These are phyloP conservation scores for Dasyprocta punctata DNA, from an alignment of 2,113 vertebrate species.

Conservation along the genomic window DNA sequence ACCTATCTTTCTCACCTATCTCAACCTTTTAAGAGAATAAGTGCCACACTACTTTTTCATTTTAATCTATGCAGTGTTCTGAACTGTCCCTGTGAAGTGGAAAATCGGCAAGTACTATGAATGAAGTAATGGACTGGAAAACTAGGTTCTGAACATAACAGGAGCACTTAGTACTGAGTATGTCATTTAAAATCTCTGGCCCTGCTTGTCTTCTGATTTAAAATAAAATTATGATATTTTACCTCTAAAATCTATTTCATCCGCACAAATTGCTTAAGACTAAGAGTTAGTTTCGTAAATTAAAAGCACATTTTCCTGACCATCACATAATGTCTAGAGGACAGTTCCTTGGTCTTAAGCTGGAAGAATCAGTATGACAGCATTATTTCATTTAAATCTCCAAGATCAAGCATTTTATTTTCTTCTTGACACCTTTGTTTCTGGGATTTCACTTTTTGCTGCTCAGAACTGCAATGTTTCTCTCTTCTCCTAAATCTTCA, in stretches of 20 bases:
- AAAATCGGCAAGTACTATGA: neutral
- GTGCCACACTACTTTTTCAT: neutral
- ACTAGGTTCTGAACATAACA: neutral
- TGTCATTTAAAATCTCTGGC: neutral
- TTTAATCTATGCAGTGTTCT: neutral
- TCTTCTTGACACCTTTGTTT: neutral
- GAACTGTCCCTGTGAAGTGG: neutral
- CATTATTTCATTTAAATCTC: neutral
- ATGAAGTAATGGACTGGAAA: constrained; percentile 34
- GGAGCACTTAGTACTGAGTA: neutral
- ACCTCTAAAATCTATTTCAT: neutral
- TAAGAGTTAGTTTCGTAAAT: neutral
- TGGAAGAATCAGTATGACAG: neutral
- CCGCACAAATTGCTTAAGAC: neutral
- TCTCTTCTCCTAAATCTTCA: neutral
- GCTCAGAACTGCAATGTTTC: neutral
- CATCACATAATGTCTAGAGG: neutral
- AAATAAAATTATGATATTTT: neutral
- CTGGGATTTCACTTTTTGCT: neutral
- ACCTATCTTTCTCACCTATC: neutral
- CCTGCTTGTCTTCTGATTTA: neutral
- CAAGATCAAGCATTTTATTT: neutral
- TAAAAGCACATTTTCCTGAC: neutral
- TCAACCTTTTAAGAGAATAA: constrained; percentile 24
- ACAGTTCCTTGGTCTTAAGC: neutral